Conservation (phyloP, 2,888 invertebrate genomes). For the Mesorhabditis sp. region DNA sequence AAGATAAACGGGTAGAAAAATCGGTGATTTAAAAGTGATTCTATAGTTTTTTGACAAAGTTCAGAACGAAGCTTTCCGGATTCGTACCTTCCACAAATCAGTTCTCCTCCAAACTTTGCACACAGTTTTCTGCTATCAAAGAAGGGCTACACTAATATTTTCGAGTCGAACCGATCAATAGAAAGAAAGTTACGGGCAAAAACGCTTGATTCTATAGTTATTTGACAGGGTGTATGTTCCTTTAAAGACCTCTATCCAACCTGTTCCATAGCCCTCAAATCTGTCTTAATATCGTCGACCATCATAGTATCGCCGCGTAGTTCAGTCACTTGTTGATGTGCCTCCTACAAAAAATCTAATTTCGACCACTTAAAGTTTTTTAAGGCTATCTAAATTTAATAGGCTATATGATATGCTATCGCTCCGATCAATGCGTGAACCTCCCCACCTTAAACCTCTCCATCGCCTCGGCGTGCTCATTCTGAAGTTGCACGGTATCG, state of each 20-base stretch:
- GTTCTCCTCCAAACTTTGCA: no score
- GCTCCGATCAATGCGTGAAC: background rate
- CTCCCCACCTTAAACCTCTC: constrained; percentile 73
- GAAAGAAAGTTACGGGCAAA: no score
- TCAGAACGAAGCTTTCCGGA: no score
- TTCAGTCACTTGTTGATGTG: constrained; percentile 39
- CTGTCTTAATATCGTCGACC: constrained; percentile 76
- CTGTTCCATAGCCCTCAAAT: constrained; percentile 66
- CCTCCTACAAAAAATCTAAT: constrained; percentile 21
- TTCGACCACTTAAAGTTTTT: background rate
- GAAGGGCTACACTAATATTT: no score
- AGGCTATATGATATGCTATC: background rate
- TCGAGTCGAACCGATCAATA: no score
- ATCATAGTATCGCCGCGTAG: constrained; percentile 65
- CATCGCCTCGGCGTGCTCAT: constrained; percentile 72
- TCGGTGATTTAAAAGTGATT: no score
- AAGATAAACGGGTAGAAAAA: no score
- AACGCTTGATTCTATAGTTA: background rate
- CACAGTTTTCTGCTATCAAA: no score
- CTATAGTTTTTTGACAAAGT: no score
- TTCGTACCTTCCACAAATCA: no score
- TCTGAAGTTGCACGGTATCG: constrained; percentile 70
- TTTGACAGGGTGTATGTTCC: background rate
- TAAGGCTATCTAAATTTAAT: no score
- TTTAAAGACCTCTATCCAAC: background rate